Conservation (phyloP, 2,797 vertebrate species). For the Hippopotamyrus pictus region DNA sequence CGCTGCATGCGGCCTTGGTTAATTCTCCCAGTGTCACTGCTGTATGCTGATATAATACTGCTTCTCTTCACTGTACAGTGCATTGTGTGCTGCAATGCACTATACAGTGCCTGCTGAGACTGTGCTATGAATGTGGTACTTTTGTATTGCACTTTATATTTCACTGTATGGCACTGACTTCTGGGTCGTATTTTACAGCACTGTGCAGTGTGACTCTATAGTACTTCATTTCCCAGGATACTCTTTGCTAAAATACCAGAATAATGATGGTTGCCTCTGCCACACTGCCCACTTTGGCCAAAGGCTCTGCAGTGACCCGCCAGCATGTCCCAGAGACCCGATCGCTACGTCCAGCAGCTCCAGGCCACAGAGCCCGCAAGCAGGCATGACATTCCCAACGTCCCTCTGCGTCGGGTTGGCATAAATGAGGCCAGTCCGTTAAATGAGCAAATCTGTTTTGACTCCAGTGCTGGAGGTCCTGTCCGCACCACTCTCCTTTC, state of each 20-base stretch:
- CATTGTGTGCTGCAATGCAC: neutral
- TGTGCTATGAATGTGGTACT: neutral
- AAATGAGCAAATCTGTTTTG: slow-evolving; percentile 5
- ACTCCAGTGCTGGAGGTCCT: neutral
- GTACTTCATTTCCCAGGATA: slow-evolving; percentile 9
- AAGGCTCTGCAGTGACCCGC: neutral
- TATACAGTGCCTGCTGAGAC: neutral
- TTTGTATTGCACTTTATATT: neutral
- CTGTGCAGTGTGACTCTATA: neutral
- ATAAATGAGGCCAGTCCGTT: neutral
- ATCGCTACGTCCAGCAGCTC: neutral
- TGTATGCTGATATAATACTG: neutral
- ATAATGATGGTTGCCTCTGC: neutral
- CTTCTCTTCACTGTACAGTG: neutral
- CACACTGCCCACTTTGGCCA: neutral
- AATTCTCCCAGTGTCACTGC: neutral
- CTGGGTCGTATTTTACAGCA: neutral
- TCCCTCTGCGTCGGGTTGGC: neutral
- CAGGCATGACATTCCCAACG: neutral
- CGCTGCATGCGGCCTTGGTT: neutral
- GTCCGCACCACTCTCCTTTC: neutral
- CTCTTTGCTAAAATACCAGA: neutral
- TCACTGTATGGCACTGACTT: neutral
- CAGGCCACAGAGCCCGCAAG: neutral
- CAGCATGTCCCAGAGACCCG: neutral